Base-by-base conservation (phyloP, 2,888 invertebrate species). In the Mechanitis messenoides region DNA sequence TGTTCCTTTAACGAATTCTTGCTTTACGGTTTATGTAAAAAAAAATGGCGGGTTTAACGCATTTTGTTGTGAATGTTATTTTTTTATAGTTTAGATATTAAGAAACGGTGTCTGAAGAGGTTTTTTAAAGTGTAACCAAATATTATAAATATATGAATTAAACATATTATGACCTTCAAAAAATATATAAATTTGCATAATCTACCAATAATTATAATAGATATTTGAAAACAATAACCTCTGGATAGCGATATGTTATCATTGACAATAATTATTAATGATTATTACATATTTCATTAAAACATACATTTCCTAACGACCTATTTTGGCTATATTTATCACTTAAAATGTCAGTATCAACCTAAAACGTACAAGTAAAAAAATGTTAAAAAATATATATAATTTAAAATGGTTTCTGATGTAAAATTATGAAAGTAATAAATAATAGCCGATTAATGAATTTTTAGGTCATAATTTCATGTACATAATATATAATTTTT, bases 11-110 rank as follows among this genome's bases (percentile, higher is more conserved):
- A 46, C 54, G n/a, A 12, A 50, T 53, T 53, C 38, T 46, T 31
- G 35, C 35, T 59, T 59, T 54, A 59, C 55, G 47, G 46, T 35
- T 46, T 47, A 20, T 55, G 28, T 45, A 33, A 53, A 59, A 47
- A 38, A 46, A 46, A 20, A 38, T 38, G 50, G 28, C 50, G 50
- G 50, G 50, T 28, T 28, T 50, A 7, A 50, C 31, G 50, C 28
- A 50, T 31, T 31, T 50, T 50, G 50, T 31, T 50, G 50, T 50
- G 50, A 50, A 50, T 50, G 31, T 50, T 50, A 50, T 50, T 9
- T 50, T 31, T 31, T 50, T 31, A 31, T 31, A 31, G 31, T 50
- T 50, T 50, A 50, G 50, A 31, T 50, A 31, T 50, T 50, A 50
- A 20, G 31, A 31, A 9, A 50, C 31, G 50, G 50, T 50, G 50